Evolutionary conservation across 2,888 invertebrate species (phyloP).

Genomic region (Coremacera marginata): DNA sequence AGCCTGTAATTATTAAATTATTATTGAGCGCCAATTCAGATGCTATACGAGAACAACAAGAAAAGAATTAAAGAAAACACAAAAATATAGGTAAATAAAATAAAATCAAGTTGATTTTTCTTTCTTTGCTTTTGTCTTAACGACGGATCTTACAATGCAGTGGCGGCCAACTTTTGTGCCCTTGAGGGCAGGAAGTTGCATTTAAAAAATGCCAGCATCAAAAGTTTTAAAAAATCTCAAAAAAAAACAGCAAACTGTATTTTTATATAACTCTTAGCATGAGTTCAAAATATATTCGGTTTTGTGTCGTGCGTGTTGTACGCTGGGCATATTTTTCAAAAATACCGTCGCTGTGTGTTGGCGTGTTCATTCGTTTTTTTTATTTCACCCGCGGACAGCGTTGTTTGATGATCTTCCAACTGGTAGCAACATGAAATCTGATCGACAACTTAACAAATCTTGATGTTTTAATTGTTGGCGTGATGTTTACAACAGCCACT

Average conservation of each 20-base stretch:
- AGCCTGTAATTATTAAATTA: slow-evolving; percentile 46
- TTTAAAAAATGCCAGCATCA: neutral
- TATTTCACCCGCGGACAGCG: neutral
- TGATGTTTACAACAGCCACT: slow-evolving; percentile 17
- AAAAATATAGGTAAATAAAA: neutral
- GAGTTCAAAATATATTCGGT: slow-evolving; percentile 1
- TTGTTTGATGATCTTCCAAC: neutral
- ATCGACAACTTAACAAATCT: slow-evolving; percentile 28
- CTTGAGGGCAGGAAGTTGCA: slow-evolving; percentile 28
- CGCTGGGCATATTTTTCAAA: neutral
- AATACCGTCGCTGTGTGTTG: neutral
- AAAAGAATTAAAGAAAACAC: slow-evolving; percentile 15
- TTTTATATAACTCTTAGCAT: slow-evolving; percentile 20
- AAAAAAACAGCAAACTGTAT: neutral
- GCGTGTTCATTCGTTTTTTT: neutral
- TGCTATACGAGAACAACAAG: slow-evolving; percentile 17
- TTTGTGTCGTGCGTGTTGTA: slow-evolving; percentile 8
- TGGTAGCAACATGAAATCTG: slow-evolving; percentile 21
- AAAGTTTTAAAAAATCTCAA: neutral
- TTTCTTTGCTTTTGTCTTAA: neutral
- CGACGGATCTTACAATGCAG: neutral
- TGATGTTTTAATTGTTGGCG: slow-evolving; percentile 32
- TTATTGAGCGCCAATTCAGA: slow-evolving; percentile 44
- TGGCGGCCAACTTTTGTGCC: neutral
- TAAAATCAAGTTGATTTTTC: too few relatives aligned